Evolutionary conservation across 2,888 invertebrate species (phyloP), one percentile per base, ranked within the genome.

Genomic region (Notodonta dromedarius): DNA sequence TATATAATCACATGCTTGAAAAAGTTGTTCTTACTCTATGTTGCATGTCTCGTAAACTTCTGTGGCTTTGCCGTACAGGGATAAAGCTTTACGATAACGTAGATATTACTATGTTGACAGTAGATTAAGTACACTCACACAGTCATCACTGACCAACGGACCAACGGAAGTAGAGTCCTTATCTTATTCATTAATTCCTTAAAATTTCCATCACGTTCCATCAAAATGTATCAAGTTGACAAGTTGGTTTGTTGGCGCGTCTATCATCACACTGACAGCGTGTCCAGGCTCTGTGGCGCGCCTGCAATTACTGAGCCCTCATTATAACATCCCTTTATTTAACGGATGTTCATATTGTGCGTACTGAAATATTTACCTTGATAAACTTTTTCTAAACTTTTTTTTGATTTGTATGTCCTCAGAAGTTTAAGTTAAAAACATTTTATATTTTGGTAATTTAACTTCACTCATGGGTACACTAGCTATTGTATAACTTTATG

Each of bases 271-370:
- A 58, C 61, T 69, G 75, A 73, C 63, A n/a, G 67, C 69, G 63
- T 63, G 62, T 56, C 48, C 70, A 74, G 76, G 65, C 73, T 75
- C 71, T 65, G 69, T 62, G 66, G 60, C 63, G 53, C 9, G 60
- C 61, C 32, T 56, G 61, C 71, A 78, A 80, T 81, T 77, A 78
- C 66, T 69, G 16, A 60, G 63, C 68, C 65, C 67, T 73, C 70
- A 76, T 77, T 73, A 73, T 72, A 71, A 70, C 67, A 71, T 62
- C 71, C 77, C 69, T 74, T 73, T 67, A 70, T 70, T 61, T 58
- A 60, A 56, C 11, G 51, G 24, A 2, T 39, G 79, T 77, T 76
- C 73, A 62, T 8, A 80, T 64, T 75, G 53, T 42, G 60, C 8
- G 32, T 24, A 63, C 58, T 13, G 5, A n/a, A 13, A 40, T 48